Percentiles rank a stretch among this genome's conserved stretches.
These are phyloP conservation scores for Xylota sylvarum DNA, from an alignment of 2,888 invertebrate genomes.

Conservation along the genomic window DNA sequence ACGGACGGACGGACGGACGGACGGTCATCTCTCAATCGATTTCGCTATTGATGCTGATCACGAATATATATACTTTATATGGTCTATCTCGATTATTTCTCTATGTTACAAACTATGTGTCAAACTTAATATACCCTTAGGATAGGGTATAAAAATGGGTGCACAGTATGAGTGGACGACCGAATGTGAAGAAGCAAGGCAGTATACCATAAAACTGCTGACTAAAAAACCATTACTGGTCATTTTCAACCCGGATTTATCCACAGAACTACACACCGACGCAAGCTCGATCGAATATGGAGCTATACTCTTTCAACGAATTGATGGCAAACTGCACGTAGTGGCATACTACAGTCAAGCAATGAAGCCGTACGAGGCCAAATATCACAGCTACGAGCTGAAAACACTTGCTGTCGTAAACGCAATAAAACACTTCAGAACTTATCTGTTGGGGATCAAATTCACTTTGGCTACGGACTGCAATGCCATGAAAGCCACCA, in stretches of 20 bases:
- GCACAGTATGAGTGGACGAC: conserved; percentile 9
- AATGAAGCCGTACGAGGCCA: too few species aligned
- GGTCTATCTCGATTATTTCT: too few species aligned
- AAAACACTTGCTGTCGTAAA: conserved; percentile 19
- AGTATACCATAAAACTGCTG: conserved; percentile 15
- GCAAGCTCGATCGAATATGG: conserved; percentile 45
- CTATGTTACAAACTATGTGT: too few species aligned
- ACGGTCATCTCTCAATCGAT: too few species aligned
- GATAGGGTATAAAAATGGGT: too few species aligned
- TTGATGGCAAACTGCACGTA: conserved; percentile 36
- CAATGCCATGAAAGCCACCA: conserved; percentile 28
- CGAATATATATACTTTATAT: too few species aligned
- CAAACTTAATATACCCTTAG: too few species aligned
- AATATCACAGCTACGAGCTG: too few species aligned
- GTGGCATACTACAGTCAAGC: conserved; percentile 57
- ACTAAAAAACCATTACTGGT: conserved; percentile 37
- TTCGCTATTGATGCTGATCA: too few species aligned
- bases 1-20: too few species aligned
- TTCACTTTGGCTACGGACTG: conserved; percentile 17
- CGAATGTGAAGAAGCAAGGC: conserved; percentile 11
- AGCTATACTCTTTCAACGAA: conserved; percentile 48
- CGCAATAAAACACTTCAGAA: conserved; percentile 36
- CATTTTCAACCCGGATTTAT: conserved; percentile 32
- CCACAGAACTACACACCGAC: conserved; percentile 57
- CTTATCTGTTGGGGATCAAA: too few species aligned